Conservation (phyloP, 1,140 invertebrate genomes). For the Pectinophora gossypiella region DNA sequence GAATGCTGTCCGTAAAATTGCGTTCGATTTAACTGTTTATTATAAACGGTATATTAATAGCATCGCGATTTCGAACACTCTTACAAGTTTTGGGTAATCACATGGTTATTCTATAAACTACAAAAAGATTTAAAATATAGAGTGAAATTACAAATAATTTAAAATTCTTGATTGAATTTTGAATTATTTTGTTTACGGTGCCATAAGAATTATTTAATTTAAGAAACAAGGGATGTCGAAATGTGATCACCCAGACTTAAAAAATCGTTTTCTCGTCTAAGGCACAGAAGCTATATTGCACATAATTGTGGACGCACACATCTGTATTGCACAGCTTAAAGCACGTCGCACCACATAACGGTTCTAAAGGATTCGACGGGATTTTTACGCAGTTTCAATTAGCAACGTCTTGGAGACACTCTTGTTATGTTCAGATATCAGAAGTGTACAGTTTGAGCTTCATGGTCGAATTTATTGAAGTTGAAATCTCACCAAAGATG, state of each 20-base stretch:
- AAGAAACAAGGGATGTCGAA: neutral
- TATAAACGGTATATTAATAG: neutral
- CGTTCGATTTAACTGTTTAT: slow-evolving; percentile 1
- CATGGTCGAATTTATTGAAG: too few species aligned
- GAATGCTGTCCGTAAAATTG: slow-evolving; percentile 58
- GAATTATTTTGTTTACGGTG: neutral
- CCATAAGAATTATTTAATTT: neutral
- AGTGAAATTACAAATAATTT: too few species aligned
- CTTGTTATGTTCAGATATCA: neutral
- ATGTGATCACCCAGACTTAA: slow-evolving; percentile 48
- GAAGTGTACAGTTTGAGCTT: too few species aligned
- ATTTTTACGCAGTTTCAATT: slow-evolving; percentile 33
- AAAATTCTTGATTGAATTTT: too few species aligned
- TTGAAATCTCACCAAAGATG: too few species aligned
- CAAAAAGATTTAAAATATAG: too few species aligned
- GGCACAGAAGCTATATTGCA: slow-evolving; percentile 65
- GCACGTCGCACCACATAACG: slow-evolving; percentile 64
- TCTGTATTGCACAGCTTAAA: slow-evolving; percentile 66
- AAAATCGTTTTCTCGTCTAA: slow-evolving; percentile 49
- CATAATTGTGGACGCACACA: slow-evolving; percentile 61
- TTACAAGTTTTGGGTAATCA: slow-evolving; percentile 48
- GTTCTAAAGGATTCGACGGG: slow-evolving; percentile 29
- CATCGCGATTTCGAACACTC: slow-evolving; percentile 1
- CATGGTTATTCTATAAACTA: too few species aligned
- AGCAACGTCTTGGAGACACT: neutral